Base-by-base conservation (phyloP, 2,113 vertebrate species). In the Opisthocomus hoazin region DNA sequence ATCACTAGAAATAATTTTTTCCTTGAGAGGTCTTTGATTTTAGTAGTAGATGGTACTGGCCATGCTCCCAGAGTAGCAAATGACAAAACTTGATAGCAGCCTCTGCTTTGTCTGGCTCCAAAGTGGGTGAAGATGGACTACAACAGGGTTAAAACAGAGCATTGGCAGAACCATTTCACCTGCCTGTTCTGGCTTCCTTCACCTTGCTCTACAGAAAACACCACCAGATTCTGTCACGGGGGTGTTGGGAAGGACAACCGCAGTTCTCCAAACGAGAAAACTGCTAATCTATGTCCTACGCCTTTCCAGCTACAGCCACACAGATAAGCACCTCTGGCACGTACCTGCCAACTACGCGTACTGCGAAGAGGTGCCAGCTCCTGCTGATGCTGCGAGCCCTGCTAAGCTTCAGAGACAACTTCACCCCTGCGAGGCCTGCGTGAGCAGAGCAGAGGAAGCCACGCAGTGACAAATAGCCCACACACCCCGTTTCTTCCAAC, bases 281-380 rank as follows among this genome's bases (percentile, higher is more conserved):
- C 8, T 36, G 39, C 73, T 54, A 9, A 18, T 9, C 6, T 13
- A 18, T 3, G 7, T 24, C 54, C 71, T 39, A 71, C 10, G 5
- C 36, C 39, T 22, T n/a, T 12, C 45, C 39, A 37, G 58, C 82
- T n/a, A 2, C 84, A 48, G 61, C 19, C 87, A 58, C 61, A 4
- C 57, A 34, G 54, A 17, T 12, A 36, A 82, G 61, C 75, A 24
- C 23, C 56, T 45, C 70, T 21, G 79, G 70, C 69, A 18, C 0
- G 0, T 1, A 18, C 73, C 71, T 87, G 73, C 54, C 69, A 69
- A 20, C 32, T 14, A 37, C 1, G 1, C 1, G 2, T 2, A 11
- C 39, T 70, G 91, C 58, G 65, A 15, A 39, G 51, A 60, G 19
- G 39, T 27, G 77, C 41, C 41, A 48, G 64, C 53, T 58, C 37